Base-by-base conservation (phyloP, 2,888 invertebrate species). In the Eudasyphora cyanicolor region DNA sequence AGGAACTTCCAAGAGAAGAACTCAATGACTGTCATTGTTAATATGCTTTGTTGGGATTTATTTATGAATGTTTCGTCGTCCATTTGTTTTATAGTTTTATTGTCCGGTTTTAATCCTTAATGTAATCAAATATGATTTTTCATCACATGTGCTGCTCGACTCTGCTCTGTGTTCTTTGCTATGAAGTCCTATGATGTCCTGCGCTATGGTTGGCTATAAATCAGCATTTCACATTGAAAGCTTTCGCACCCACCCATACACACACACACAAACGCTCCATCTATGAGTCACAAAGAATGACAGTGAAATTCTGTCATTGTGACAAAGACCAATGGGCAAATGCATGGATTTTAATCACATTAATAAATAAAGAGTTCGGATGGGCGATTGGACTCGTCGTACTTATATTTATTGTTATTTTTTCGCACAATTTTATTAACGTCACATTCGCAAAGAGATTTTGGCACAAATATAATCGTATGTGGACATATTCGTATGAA, bases 61-160 rank as follows among this genome's bases (percentile, higher is more conserved):
- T 45, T 67, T 64, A 19, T 71, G 29, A 35, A 38, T n/a, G 14
- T 19, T 69, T 38, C n/a, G n/a, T 32, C 42, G 17, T 29, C 12
- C 42, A 21, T 38, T 67, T 67, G 38, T 21, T 79, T 62, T 60
- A 21, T 70, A 21, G 69, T 60, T 45, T 19, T 54, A 64, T 76
- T 76, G 79, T 81, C 24, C 60, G 64, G n/a, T 76, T 80, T 77
- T 85, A 86, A 85, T 86, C 82, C 82, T 79, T 76, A 79, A 76
- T 84, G 87, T 81, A 85, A 86, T 85, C 86, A 86, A 79, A 82
- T 54, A 71, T 83, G 51, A 75, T 77, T 78, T 84, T 86, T 79
- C 69, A 75, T 67, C 70, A 78, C 82, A 86, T 81, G 69, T 73
- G 73, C n/a, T n/a, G n/a, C n/a, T n/a, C n/a, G n/a, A n/a, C 49